Percentiles rank a stretch among this genome's conserved stretches.
Evolutionary conservation across 2,888 invertebrate genomes (phyloP).

Genomic region (Prenolepis imparis): DNA sequence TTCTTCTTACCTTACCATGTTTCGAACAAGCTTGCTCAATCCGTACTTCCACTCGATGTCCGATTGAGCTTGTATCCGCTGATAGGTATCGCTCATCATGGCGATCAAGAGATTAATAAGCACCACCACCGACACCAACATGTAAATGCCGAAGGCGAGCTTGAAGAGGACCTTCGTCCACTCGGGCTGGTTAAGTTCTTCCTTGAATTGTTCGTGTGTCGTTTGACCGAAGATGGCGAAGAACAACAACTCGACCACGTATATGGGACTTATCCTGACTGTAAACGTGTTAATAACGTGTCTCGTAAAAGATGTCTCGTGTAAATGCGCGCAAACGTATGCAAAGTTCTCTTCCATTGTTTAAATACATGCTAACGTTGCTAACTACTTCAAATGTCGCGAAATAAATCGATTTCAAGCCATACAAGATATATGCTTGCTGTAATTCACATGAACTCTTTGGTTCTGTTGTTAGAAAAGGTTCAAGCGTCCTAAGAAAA

Average conservation of each 20-base stretch:
- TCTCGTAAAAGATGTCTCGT: constrained; percentile 56
- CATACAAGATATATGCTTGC: constrained; percentile 41
- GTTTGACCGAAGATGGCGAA: constrained; percentile 99
- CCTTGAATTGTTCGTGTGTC: constrained; percentile 92
- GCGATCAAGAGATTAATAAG: constrained; percentile 99
- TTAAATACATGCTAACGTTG: constrained; percentile 34
- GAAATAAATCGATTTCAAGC: constrained; percentile 38
- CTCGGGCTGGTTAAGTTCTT: constrained; percentile 90
- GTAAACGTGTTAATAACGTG: constrained; percentile 86
- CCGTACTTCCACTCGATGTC: constrained; percentile 99
- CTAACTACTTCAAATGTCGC: constrained; percentile 39
- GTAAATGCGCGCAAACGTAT: constrained; percentile 9
- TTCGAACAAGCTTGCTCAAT: constrained; percentile 98
- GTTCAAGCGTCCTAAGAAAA: constrained; percentile 34
- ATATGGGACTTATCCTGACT: constrained; percentile 96
- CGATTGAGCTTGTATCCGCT: constrained; percentile 99
- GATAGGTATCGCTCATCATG: constrained; percentile 99
- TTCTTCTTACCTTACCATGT: constrained; percentile 92
- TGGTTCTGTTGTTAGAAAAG: constrained; percentile 10
- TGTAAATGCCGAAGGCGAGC: constrained; percentile 96
- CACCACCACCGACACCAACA: constrained; percentile 99
- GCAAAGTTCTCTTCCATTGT: constrained; percentile 46
- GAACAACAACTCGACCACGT: constrained; percentile 99
- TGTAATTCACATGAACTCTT: constrained; percentile 29
- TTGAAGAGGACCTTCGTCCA: constrained; percentile 96